Evolutionary conservation across 2,797 vertebrate genomes (phyloP).

Genomic region (Helarctos malayanus): DNA sequence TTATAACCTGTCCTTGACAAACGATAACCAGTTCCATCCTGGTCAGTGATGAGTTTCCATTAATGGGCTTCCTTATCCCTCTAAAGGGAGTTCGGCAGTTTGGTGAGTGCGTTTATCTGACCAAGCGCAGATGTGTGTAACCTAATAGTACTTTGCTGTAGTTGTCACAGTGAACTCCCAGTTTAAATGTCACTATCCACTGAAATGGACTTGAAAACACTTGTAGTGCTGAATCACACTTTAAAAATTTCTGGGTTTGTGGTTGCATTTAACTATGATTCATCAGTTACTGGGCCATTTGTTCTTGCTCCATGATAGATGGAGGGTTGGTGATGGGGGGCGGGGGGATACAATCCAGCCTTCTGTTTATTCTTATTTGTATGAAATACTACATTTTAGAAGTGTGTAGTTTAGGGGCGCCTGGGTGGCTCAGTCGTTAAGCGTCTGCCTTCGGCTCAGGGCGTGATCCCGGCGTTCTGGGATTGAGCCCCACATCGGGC

Average conservation of each 20-base stretch:
- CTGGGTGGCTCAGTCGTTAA: too few species aligned
- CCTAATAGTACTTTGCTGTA: conserved; percentile 12
- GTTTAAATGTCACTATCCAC: conserved; percentile 45
- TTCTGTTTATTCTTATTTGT: not conserved
- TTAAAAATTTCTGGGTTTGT: conserved; percentile 32
- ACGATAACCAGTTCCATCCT: not conserved
- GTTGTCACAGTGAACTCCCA: conserved; percentile 26
- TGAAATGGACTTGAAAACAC: conserved; percentile 48
- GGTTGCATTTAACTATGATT: conserved; percentile 4
- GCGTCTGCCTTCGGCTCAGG: too few species aligned
- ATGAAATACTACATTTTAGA: not conserved
- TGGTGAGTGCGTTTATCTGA: conserved; percentile 68
- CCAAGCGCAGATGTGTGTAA: conserved; percentile 50
- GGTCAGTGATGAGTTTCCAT: conserved; percentile 31
- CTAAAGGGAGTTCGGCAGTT: conserved; percentile 45
- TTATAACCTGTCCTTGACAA: conserved; percentile 52
- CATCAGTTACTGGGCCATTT: not conserved
- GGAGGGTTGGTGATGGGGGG: rapidly evolving
- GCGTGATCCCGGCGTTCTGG: too few species aligned
- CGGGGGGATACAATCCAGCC: not conserved
- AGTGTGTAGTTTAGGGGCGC: not conserved
- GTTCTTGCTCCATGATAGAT: conserved; percentile 16
- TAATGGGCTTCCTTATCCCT: conserved; percentile 45
- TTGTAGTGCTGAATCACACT: conserved; percentile 49
- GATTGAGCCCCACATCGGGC: too few species aligned